phyloP scores from a whole-genome alignment of 1,140 invertebrate genomes.

The Gonioctena quinquepunctata region DNA sequence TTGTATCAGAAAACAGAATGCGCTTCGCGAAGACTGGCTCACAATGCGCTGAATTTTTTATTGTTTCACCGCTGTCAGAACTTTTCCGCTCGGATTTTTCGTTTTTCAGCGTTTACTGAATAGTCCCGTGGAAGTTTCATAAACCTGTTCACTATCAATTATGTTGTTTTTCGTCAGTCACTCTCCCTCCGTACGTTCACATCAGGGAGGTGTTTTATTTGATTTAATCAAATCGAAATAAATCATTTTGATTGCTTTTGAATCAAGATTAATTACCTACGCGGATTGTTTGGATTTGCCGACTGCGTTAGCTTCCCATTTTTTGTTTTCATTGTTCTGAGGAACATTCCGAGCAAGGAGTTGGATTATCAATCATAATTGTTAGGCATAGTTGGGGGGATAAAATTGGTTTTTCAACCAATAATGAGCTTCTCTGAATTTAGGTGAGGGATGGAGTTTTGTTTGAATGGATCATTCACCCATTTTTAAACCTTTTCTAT shows the following conservation, averaged over 20 bases:
- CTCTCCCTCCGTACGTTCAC: not conserved
- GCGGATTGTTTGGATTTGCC: constrained; percentile 3
- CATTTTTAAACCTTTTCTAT: too few relatives aligned
- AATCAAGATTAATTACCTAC: constrained; percentile 20
- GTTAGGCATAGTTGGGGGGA: too few relatives aligned
- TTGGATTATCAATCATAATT: not conserved
- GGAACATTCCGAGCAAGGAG: not conserved
- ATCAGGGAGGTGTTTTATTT: constrained; percentile 7
- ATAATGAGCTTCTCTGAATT: too few relatives aligned
- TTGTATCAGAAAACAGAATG: not conserved
- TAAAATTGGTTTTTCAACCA: too few relatives aligned
- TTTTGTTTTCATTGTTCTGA: not conserved
- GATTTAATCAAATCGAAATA: constrained; percentile 22
- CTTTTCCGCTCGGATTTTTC: not conserved
- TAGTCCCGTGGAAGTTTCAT: not conserved
- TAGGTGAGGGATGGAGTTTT: too few relatives aligned
- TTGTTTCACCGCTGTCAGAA: constrained; percentile 9
- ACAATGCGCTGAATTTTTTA: constrained; percentile 3
- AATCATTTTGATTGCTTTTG: constrained; percentile 18
- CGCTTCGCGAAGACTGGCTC: not conserved
- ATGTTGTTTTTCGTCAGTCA: not conserved
- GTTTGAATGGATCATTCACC: too few relatives aligned
- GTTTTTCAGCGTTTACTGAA: not conserved
- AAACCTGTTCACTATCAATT: not conserved
- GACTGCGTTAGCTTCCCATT: not conserved